Base-by-base conservation (phyloP, 2,113 vertebrate genomes). In the Haemorhous mexicanus region DNA sequence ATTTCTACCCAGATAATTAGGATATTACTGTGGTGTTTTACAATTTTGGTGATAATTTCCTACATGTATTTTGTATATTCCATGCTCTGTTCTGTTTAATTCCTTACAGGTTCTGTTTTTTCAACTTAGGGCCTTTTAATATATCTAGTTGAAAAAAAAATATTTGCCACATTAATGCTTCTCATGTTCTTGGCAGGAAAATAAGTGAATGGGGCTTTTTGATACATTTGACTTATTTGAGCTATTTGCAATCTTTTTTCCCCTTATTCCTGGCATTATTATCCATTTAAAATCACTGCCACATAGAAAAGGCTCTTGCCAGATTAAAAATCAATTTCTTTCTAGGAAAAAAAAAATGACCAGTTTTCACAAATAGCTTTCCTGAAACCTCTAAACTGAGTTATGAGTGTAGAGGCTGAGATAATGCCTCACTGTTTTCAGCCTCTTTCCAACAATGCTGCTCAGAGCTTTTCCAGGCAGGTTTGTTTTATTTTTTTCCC, bases 401-500 rank as follows among this genome's bases (percentile, higher is more conserved):
- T 35, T 44, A 35, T 0, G 1, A 46, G 6, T n/a, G 55, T 24
- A 26, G 20, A 50, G 22, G 56, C 22, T 59, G 46, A 73, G 26
- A 43, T 16, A 32, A 7, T 12, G 28, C 13, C 12, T 73, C 41
- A 43, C 16, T 7, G 23, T 87, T 80, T 80, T 23, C 11, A 7
- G 8, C 4, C 50, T 73, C 67, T 63, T 59, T 32, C 24, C 24
- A 86, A 30, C 10, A 46, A 7, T 47, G 9, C 9, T 78, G 20
- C 46, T 82, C 24, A 27, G 10, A 10, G 9, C 27, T 9, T 76
- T 84, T 73, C 16, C 30, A 87, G 6, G 6, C 18, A 93, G 5
- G 6, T 22, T 9, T 33, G 3, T 8, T 19, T 27, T 59, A 4
- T 21, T 63, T 41, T 47, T 3, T 2, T 13, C 2, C 3, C 22